These are phyloP conservation scores for Ondatra zibethicus DNA, from an alignment of 2,113 vertebrate species.

Conservation along the genomic window DNA sequence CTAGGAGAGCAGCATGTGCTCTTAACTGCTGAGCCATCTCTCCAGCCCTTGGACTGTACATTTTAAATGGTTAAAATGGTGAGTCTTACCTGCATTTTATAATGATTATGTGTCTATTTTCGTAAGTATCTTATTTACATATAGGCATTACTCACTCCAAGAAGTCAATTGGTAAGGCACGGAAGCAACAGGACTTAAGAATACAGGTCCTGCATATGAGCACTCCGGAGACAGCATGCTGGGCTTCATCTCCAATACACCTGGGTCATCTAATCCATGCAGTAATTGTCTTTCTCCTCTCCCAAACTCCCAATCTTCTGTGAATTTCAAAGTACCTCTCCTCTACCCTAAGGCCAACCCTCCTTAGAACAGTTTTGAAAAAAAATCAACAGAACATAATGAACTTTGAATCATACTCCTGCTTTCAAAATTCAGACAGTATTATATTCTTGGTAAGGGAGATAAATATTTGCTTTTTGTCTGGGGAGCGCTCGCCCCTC, in stretches of 20 bases:
- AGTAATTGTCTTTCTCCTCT: slow-evolving; percentile 14
- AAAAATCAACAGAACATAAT: neutral
- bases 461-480: slow-evolving; percentile 48
- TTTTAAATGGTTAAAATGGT: slow-evolving; percentile 5
- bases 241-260: neutral
- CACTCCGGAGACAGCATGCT: neutral
- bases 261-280: neutral
- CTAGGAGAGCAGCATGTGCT: neutral
- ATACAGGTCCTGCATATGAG: neutral
- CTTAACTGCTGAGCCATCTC: neutral
- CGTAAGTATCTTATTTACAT: neutral
- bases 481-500: neutral
- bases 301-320: neutral
- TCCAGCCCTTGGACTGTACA: neutral
- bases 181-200: neutral
- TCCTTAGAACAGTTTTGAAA: neutral
- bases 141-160: neutral
- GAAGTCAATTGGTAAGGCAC: neutral
- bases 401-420: neutral
- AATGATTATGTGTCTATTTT: neutral
- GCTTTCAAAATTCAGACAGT: slow-evolving; percentile 38
- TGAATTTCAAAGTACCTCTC: slow-evolving; percentile 18
- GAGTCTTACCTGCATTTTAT: slow-evolving; percentile 10
- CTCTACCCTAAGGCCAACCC: neutral
- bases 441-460: slow-evolving; percentile 14